Conservation (phyloP, 2,797 vertebrate species). For the Cuculus canorus region DNA sequence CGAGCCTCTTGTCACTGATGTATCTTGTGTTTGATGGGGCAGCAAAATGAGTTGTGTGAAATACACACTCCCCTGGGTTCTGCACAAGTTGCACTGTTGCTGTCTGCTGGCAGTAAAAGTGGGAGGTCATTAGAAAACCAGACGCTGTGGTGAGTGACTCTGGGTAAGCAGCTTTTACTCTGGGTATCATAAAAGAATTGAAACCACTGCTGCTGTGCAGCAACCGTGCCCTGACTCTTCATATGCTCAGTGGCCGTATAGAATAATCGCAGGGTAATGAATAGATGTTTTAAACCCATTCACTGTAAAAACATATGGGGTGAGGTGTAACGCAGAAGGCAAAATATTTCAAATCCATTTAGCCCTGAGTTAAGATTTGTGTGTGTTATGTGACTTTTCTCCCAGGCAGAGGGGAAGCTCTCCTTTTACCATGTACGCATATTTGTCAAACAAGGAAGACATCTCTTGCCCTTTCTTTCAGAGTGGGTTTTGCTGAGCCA, state of each 20-base stretch:
- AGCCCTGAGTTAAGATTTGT: background rate
- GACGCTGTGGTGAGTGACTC: background rate
- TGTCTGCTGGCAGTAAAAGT: background rate
- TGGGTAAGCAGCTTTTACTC: background rate
- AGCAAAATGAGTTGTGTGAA: background rate
- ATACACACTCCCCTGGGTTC: background rate
- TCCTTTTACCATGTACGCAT: background rate
- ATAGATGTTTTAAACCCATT: background rate
- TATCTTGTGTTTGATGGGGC: background rate
- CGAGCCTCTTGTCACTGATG: background rate
- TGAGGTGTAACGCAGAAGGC: background rate
- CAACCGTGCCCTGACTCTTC: fast-evolving
- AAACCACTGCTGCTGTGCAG: background rate
- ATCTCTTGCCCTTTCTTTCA: background rate
- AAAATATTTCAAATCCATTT: background rate
- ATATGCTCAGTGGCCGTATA: background rate
- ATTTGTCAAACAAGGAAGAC: background rate
- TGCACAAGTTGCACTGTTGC: background rate
- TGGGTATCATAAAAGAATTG: background rate
- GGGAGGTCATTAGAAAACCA: background rate
- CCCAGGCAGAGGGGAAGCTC: background rate
- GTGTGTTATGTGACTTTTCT: background rate
- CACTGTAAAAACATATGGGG: background rate
- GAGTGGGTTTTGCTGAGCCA: background rate
- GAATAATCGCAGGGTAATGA: background rate